Evolutionary conservation across 2,888 invertebrate genomes (phyloP).

Genomic region (Theodoxus fluviatilis): DNA sequence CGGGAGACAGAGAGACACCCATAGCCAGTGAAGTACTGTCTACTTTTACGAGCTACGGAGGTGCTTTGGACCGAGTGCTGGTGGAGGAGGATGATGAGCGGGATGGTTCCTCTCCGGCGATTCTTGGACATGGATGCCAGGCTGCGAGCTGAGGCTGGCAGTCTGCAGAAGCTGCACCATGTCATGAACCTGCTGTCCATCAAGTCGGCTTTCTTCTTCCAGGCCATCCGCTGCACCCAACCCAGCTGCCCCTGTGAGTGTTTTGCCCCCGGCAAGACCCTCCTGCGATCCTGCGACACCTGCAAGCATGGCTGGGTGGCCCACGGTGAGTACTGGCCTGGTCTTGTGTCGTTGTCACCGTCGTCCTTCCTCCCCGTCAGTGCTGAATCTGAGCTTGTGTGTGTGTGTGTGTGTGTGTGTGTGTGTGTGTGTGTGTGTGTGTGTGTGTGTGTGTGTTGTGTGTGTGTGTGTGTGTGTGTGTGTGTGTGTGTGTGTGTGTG

Average conservation of each 20-base stretch:
- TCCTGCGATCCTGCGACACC: constrained; percentile 75
- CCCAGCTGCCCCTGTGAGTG: constrained; percentile 75
- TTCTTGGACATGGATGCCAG: constrained; percentile 27
- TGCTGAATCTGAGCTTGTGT: neutral
- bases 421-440: neutral
- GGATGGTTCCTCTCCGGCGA: constrained; percentile 29
- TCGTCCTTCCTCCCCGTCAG: neutral
- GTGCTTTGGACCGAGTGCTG: constrained; percentile 19
- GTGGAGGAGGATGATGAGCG: constrained; percentile 17
- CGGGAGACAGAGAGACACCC: too few relatives aligned
- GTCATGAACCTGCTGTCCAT: constrained; percentile 26
- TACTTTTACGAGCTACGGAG: too few relatives aligned
- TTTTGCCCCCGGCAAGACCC: constrained; percentile 75
- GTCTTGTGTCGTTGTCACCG: neutral
- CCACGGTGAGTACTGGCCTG: constrained; percentile 72
- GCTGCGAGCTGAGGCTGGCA: constrained; percentile 21
- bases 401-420: neutral
- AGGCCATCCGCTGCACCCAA: constrained; percentile 72
- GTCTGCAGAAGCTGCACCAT: constrained; percentile 20
- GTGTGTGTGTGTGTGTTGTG: neutral
- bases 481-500: constrained; percentile 18
- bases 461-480: constrained; percentile 1
- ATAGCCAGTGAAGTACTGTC: too few relatives aligned
- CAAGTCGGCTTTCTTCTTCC: constrained; percentile 46
- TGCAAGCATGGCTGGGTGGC: constrained; percentile 80